phyloP scores from a whole-genome alignment of 2,888 invertebrate genomes.

The Oxyscelio sp. region DNA sequence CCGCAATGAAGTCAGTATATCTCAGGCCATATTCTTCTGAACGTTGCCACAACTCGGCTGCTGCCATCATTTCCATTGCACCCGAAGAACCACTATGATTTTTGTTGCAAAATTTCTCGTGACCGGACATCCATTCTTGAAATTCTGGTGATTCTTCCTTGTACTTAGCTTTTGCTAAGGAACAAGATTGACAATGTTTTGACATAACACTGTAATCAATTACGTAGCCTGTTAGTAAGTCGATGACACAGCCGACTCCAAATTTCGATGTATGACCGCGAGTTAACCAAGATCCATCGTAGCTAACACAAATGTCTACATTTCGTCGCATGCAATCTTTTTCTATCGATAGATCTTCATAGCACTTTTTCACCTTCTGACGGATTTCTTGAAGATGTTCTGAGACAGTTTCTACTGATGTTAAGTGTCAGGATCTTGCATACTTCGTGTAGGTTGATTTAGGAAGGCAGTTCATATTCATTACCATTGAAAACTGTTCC shows the following conservation, averaged over 20 bases:
- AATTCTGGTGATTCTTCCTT: constrained; percentile 24
- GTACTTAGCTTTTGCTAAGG: background rate
- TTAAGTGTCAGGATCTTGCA: too few species aligned
- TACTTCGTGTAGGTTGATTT: too few species aligned
- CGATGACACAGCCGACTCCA: constrained; percentile 38
- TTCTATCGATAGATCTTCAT: constrained; percentile 17
- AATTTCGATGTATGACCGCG: constrained; percentile 25
- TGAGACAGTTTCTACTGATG: too few species aligned
- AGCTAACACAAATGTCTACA: constrained; percentile 25
- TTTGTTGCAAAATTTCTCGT: constrained; percentile 25
- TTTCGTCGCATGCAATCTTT: background rate
- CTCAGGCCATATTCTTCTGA: constrained; percentile 33
- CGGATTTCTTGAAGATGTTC: too few species aligned
- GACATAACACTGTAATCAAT: constrained; percentile 36
- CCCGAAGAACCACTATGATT: too few species aligned
- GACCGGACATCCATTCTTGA: background rate
- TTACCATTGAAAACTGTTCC: too few species aligned
- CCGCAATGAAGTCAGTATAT: too few species aligned
- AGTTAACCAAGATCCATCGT: too few species aligned
- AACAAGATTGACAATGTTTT: constrained; percentile 32
- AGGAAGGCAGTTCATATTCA: too few species aligned
- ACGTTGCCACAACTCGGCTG: constrained; percentile 39
- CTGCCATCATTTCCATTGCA: too few species aligned
- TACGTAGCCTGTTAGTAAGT: constrained; percentile 12
- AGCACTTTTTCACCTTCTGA: constrained; percentile 22